Base-by-base conservation (phyloP, 2,888 invertebrate genomes). In the Leptopilina syphax region DNA sequence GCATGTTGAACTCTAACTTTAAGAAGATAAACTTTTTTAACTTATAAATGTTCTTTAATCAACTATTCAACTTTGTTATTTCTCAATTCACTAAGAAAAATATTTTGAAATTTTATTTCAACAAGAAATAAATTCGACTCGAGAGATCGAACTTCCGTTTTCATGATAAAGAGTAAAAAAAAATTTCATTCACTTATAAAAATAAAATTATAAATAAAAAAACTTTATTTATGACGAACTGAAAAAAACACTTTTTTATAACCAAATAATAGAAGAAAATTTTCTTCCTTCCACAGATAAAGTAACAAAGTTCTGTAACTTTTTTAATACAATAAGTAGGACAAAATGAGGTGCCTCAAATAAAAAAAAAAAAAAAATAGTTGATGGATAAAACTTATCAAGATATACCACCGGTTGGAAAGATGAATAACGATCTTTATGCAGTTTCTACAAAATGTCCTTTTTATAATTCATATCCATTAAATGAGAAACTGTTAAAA, bases 311-410 rank as follows among this genome's bases (percentile, higher is more conserved):
- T 65, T 65, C 12, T 34, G 2, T 34, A 65, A 34, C 65, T 65
- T 66, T 34, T 10, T 13, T 10, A n/a, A 66, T 44, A 41, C 8
- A 67, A 67, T 67, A n/a, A 47, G n/a, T 44, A 10, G n/a, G 7
- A 10, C 9, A 44, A 47, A 67, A 67, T 67, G n/a, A 67, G 67
- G 3, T 34, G 34, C 34, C 34, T 34, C 12, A 66, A n/a, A 12
- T 12, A 66, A 44, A 66, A 44, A 34, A 34, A 34, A 66, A 44
- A 66, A 44, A 34, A 34, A 34, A 66, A 41, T n/a, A 41, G 12
- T 13, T 66, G n/a, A 60, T 13, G 34, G 66, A 66, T 66, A 66
- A 66, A 41, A 66, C 7, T 66, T 41, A 44, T 66, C 66, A 41
- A 66, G n/a, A 66, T 50, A 50, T 12, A 63, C 63, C 1, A 50